Evolutionary conservation across 2,113 vertebrate species (phyloP).

Genomic region (Corythornis madagascariensis): DNA sequence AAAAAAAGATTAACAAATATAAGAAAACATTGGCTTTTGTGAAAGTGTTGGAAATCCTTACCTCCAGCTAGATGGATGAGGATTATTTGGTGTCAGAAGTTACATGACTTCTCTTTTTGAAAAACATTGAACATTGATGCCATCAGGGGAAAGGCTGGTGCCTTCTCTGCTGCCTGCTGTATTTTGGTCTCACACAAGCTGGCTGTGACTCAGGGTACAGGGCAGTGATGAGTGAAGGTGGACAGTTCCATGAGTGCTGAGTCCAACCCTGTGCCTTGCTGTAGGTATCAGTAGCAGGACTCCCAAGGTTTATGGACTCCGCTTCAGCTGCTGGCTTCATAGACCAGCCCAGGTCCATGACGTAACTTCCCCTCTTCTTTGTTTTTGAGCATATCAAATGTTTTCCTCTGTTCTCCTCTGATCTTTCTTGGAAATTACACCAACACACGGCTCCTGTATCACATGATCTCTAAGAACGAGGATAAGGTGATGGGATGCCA

Average conservation of each 20-base stretch:
- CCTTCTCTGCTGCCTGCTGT: background rate
- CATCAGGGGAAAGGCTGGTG: background rate
- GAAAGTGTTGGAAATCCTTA: background rate
- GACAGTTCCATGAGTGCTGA: background rate
- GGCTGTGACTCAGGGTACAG: background rate
- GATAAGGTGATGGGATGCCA: background rate
- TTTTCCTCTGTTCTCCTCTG: background rate
- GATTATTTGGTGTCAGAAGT: background rate
- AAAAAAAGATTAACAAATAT: background rate
- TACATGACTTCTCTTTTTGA: background rate
- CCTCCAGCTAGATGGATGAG: background rate
- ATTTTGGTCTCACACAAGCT: accelerated
- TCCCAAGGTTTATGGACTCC: accelerated
- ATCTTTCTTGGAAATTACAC: background rate
- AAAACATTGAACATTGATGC: background rate
- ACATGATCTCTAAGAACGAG: background rate
- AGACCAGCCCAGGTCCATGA: background rate
- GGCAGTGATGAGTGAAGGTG: background rate
- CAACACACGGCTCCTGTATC: background rate
- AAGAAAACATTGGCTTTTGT: background rate
- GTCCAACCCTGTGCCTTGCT: background rate
- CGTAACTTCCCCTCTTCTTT: background rate
- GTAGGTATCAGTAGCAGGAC: background rate
- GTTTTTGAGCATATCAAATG: background rate
- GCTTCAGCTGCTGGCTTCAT: background rate